These are phyloP conservation scores for Junonia oenone DNA, from an alignment of 2,888 invertebrate genomes.

Conservation along the genomic window DNA sequence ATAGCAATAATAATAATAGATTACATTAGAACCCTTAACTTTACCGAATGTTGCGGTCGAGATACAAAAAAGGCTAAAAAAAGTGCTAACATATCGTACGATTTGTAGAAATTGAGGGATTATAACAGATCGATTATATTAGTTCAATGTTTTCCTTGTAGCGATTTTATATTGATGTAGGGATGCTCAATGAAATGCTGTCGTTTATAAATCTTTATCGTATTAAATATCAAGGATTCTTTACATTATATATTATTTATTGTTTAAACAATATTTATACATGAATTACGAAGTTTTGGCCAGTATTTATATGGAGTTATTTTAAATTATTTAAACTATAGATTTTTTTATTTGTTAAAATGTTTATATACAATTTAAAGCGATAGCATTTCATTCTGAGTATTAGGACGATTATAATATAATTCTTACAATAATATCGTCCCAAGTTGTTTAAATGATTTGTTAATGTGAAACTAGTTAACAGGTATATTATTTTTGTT, in stretches of 20 bases:
- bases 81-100: constrained; percentile 72
- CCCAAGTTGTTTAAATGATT: constrained; percentile 70
- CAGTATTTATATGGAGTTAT: constrained; percentile 9
- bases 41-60: constrained; percentile 41
- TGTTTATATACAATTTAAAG: constrained; percentile 11
- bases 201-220: constrained; percentile 36
- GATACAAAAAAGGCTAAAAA: constrained; percentile 34
- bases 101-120: constrained; percentile 50
- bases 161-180: constrained; percentile 67
- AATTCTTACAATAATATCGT: constrained; percentile 79
- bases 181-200: constrained; percentile 62
- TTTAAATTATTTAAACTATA: neutral
- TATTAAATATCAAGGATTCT: neutral
- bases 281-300: constrained; percentile 23
- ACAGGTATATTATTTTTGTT: constrained; percentile 67
- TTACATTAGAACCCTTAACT: constrained; percentile 57
- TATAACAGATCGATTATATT: constrained; percentile 65
- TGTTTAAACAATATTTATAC: constrained; percentile 27
- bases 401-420: constrained; percentile 76
- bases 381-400: constrained; percentile 59
- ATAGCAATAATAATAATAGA: constrained; percentile 62
- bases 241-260: neutral
- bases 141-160: constrained; percentile 73
- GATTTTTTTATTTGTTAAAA: neutral
- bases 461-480: constrained; percentile 68